Conservation (phyloP, 2,113 vertebrate species). For the Macaca fascicularis region DNA sequence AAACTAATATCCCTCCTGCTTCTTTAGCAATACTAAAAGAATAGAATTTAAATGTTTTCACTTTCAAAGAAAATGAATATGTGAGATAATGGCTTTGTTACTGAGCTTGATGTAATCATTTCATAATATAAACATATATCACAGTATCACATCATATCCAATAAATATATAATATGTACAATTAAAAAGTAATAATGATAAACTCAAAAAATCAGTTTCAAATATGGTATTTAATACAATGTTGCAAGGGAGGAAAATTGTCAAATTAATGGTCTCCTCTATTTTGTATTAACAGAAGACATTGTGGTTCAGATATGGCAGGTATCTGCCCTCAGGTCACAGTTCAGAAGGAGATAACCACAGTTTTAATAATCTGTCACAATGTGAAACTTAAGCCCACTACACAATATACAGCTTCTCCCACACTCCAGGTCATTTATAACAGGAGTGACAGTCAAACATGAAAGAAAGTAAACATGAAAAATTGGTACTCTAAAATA, state of each 20-base stretch:
- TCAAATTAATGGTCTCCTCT: neutral
- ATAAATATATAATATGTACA: neutral
- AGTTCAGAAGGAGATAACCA: neutral
- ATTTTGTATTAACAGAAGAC: neutral
- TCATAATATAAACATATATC: neutral
- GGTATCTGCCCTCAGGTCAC: neutral
- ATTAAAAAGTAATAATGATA: neutral
- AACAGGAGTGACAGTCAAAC: neutral
- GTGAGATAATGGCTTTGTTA: neutral
- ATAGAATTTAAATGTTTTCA: neutral
- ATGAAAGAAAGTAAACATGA: constrained; percentile 29
- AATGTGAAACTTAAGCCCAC: neutral
- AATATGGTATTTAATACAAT: neutral
- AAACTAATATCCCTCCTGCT: neutral
- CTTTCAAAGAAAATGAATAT: neutral
- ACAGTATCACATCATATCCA: neutral
- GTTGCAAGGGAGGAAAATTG: neutral
- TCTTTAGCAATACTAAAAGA: neutral
- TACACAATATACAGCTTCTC: neutral
- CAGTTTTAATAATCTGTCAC: neutral
- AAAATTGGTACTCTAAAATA: neutral
- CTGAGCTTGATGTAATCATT: neutral
- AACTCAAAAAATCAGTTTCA: neutral
- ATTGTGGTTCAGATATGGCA: neutral
- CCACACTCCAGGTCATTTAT: neutral